phyloP scores from a whole-genome alignment of 2,113 vertebrate genomes.

The Cromileptes altivelis region DNA sequence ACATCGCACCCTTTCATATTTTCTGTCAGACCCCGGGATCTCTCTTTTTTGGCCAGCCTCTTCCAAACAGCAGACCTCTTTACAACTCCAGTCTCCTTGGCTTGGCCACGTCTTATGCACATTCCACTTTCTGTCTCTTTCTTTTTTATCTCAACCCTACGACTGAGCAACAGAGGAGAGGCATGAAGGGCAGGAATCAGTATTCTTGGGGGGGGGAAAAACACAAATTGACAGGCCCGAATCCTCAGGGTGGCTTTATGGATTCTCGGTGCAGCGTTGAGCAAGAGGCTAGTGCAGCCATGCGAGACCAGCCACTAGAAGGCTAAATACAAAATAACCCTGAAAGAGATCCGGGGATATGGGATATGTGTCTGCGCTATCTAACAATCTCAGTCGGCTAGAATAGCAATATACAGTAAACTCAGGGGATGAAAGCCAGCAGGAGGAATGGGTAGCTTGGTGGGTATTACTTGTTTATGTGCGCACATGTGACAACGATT shows the following conservation, averaged over 20 bases:
- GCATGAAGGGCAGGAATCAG: constrained; percentile 69
- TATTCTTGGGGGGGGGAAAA: constrained; percentile 43
- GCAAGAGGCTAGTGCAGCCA: constrained; percentile 68
- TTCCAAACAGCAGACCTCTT: constrained; percentile 21
- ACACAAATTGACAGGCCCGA: constrained; percentile 67
- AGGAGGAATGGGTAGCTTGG: constrained; percentile 36
- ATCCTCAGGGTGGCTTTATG: constrained; percentile 72
- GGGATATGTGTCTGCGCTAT: constrained; percentile 62
- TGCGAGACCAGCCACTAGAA: constrained; percentile 71
- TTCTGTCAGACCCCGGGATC: constrained; percentile 30
- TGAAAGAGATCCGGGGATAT: constrained; percentile 68
- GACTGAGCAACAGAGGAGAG: constrained; percentile 46
- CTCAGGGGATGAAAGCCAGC: constrained; percentile 43
- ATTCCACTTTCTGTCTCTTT: constrained; percentile 13
- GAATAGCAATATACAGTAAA: constrained; percentile 71
- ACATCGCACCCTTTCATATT: constrained; percentile 44
- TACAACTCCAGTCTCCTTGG: constrained; percentile 4
- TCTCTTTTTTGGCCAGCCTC: constrained; percentile 15
- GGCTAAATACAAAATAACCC: constrained; percentile 77
- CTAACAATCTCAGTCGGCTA: constrained; percentile 59
- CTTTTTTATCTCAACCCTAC: constrained; percentile 11
- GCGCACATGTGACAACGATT: constrained; percentile 22
- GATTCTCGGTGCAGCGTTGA: constrained; percentile 65
- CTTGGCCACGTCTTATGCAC: constrained; percentile 21
- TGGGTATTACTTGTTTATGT: constrained; percentile 54